phyloP scores from a whole-genome alignment of 2,113 vertebrate species.

The Poecilia latipinna region DNA sequence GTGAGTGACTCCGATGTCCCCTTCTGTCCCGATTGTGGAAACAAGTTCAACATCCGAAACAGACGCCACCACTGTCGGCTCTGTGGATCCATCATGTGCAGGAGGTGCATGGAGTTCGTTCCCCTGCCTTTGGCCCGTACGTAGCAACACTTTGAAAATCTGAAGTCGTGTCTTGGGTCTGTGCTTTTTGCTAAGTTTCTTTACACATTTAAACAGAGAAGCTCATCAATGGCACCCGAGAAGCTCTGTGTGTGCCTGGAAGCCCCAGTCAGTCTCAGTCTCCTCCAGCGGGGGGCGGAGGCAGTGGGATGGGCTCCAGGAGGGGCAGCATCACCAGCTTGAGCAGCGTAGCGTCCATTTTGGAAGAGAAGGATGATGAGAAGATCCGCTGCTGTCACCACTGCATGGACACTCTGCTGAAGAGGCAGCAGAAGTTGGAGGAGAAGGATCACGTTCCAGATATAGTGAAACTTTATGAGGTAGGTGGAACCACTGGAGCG shows the following conservation, averaged over 20 bases:
- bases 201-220: constrained; percentile 80
- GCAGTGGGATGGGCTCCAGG: constrained; percentile 84
- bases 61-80: constrained; percentile 97
- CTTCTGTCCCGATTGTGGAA: constrained; percentile 96
- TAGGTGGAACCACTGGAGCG: constrained; percentile 47
- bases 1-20: constrained; percentile 96
- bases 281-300: constrained; percentile 50
- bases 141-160: constrained; percentile 43
- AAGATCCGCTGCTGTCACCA: constrained; percentile 93
- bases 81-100: constrained; percentile 98
- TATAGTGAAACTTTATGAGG: constrained; percentile 93
- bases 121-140: constrained; percentile 89
- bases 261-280: constrained; percentile 83
- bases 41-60: constrained; percentile 92
- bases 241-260: constrained; percentile 82
- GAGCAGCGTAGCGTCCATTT: constrained; percentile 90
- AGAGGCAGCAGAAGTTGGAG: constrained; percentile 91
- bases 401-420: constrained; percentile 91
- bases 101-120: constrained; percentile 92
- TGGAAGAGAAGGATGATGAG: constrained; percentile 96
- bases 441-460: constrained; percentile 88
- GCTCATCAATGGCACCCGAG: constrained; percentile 89
- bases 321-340: constrained; percentile 91
- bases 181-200: background rate
- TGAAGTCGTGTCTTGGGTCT: background rate